These are phyloP conservation scores for Bombyx mandarina DNA, from an alignment of 1,140 invertebrate genomes.

Conservation along the genomic window DNA sequence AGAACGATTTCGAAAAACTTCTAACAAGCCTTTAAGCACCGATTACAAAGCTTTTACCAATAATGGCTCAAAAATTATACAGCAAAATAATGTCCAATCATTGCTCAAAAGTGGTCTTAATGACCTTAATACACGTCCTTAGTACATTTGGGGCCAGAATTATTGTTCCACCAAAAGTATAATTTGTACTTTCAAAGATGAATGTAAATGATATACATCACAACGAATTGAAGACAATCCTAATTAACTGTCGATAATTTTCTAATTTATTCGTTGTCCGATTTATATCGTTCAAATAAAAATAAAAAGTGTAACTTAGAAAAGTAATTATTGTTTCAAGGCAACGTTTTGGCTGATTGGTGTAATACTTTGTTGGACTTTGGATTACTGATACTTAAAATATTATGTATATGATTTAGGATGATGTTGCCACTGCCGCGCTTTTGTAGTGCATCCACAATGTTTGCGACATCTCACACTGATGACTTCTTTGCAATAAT, in stretches of 20 bases:
- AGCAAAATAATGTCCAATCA: slow-evolving; percentile 54
- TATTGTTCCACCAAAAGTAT: slow-evolving; percentile 44
- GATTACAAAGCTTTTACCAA: slow-evolving; percentile 50
- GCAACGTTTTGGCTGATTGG: no score
- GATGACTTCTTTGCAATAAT: no score
- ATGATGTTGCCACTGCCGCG: no score
- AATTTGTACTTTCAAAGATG: slow-evolving; percentile 38
- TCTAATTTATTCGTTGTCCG: background rate
- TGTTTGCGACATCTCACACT: no score
- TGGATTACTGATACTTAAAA: no score
- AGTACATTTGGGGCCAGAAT: slow-evolving; percentile 37
- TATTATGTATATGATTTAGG: no score
- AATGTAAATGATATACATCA: slow-evolving; percentile 19
- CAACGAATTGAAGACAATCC: slow-evolving; percentile 12
- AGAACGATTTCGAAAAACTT: no score
- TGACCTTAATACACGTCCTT: slow-evolving; percentile 39
- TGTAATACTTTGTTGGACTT: no score
- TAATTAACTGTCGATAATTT: slow-evolving; percentile 8
- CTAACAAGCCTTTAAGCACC: slow-evolving; percentile 24
- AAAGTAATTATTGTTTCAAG: no score
- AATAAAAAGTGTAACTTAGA: no score
- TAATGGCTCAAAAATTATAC: slow-evolving; percentile 49
- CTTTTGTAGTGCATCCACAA: no score
- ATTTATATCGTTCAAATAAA: no score
- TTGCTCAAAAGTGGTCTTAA: slow-evolving; percentile 47